Evolutionary conservation across 2,113 vertebrate species (phyloP), one percentile per base, ranked within the genome.

Genomic region (Nasalis larvatus): DNA sequence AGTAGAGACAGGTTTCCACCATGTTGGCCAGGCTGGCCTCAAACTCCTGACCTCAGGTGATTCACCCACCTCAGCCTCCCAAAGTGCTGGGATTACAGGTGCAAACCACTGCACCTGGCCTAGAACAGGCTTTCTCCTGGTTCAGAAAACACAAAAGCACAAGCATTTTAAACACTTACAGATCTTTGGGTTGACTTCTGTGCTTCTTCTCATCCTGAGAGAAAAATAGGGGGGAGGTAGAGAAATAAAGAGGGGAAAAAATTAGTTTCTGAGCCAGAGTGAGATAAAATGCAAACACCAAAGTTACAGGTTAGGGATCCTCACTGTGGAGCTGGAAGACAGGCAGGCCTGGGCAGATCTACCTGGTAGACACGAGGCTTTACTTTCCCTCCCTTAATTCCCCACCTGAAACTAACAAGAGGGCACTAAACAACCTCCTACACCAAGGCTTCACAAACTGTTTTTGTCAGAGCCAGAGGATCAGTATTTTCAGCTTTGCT

Each of bases 181-280:
- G 52, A 42, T 98, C 97, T 95, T 52, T 93, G 86, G 89, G 74
- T 52, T 97, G 98, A 91, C 95, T 97, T 88, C 95, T 94, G n/a
- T 68, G 76, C 63, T 86, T 94, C 94, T 52, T 92, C 91, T 97
- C 97, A 45, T 97, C 96, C 98, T 97, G 86, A 54, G 20, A 77
- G 82, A 13, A 32, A 89, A 8, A 71, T 8, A 13, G 10, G 20
- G 49, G 71, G 37, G 40, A 60, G 8, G 77, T 45, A 32, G 87
- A 89, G 47, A 91, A 32, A 94, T 4, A 88, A 47, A 84, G 69
- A 47, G 49, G 20, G 23, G 35, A 20, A 35, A 35, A n/a, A 45
- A 45, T 97, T 74, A 97, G 47, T 77, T 68, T 81, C 54, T 47
- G 80, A 93, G 83, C 63, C 58, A 54, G 45, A 83, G 52, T 16